These are phyloP conservation scores for Peromyscus eremicus DNA, from an alignment of 2,797 vertebrate genomes.

Conservation along the genomic window DNA sequence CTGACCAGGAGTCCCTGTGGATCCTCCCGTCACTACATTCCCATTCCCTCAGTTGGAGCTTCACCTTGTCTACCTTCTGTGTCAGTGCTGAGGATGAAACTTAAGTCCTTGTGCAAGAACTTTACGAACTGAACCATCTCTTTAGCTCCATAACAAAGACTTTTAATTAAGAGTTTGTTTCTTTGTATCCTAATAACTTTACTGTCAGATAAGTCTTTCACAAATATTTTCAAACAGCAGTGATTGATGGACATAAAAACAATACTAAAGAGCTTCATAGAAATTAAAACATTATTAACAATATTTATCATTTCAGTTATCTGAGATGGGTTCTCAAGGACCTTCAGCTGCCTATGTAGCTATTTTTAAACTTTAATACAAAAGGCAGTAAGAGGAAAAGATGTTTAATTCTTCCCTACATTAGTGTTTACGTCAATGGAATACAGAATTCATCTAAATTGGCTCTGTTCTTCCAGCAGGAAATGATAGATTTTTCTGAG, in stretches of 20 bases:
- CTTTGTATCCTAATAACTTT: constrained; percentile 1
- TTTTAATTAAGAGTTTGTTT: constrained; percentile 60
- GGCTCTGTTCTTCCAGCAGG: constrained; percentile 5
- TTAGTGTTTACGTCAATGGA: constrained; percentile 55
- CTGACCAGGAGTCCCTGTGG: background rate
- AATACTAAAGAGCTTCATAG: background rate
- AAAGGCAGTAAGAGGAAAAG: background rate
- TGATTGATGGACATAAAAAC: background rate
- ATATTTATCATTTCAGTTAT: background rate
- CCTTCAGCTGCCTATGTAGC: background rate
- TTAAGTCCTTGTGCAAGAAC: background rate
- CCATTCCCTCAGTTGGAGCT: background rate
- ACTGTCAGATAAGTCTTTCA: background rate
- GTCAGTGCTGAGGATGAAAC: background rate
- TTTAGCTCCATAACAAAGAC: background rate
- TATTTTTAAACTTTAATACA: background rate
- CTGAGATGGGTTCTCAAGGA: constrained; percentile 56
- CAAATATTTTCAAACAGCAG: constrained; percentile 64
- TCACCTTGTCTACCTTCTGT: background rate
- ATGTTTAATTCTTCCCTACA: background rate
- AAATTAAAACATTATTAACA: constrained; percentile 33
- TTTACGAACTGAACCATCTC: background rate
- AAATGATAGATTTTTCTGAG: constrained; percentile 67
- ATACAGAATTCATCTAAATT: constrained; percentile 52
- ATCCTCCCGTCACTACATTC: background rate